Percentiles rank a stretch among this genome's conserved stretches.
Evolutionary conservation across 2,888 invertebrate genomes (phyloP).

Genomic region (Tipula vernalis): DNA sequence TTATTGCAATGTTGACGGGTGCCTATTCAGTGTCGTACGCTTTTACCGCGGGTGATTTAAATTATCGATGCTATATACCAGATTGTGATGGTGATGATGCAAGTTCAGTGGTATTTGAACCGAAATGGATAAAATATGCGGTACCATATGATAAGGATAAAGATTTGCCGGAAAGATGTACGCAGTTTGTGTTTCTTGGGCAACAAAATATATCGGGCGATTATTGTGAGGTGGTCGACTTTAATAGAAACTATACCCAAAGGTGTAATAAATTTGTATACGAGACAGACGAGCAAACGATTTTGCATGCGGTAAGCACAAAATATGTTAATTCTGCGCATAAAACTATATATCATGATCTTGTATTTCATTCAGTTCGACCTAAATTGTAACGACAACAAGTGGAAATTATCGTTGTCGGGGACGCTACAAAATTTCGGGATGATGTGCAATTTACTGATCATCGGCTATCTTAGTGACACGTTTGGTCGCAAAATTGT

Average conservation of each 20-base stretch:
- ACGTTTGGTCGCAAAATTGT: not conserved
- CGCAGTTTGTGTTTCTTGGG: not conserved
- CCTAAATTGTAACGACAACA: not conserved
- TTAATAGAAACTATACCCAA: not conserved
- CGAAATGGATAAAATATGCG: not conserved
- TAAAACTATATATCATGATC: not conserved
- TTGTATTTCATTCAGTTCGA: not conserved
- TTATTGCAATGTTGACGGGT: not conserved
- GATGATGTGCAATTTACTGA: not conserved
- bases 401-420: not conserved
- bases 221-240: not conserved
- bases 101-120: not conserved
- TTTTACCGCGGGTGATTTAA: not conserved
- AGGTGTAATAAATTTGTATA: not conserved
- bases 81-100: not conserved
- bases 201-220: not conserved
- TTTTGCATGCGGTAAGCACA: not conserved
- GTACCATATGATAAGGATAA: not conserved
- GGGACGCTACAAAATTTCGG: not conserved
- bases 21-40: constrained; percentile 20
- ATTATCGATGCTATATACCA: not conserved
- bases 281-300: not conserved
- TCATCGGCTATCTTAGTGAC: not conserved
- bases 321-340: not conserved
- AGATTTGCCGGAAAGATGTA: not conserved